Evolutionary conservation across 2,797 vertebrate species (phyloP), one percentile per base, ranked within the genome.

Genomic region (Pseudochirops cupreus): DNA sequence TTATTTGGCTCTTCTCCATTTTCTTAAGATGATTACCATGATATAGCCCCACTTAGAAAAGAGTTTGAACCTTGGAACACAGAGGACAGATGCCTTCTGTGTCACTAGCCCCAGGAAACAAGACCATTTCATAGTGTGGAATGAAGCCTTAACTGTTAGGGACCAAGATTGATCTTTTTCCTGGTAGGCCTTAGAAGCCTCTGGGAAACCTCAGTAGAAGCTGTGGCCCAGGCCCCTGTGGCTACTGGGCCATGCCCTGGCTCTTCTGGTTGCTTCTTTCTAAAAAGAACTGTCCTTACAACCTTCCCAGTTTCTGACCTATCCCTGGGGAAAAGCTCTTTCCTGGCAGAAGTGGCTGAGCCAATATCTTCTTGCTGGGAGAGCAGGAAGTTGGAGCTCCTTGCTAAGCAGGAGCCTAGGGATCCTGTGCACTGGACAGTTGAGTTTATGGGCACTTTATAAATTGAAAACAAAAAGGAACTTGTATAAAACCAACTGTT

Each of bases 1-100:
- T 98, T 96, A 9, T 96, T 96, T 33, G 53, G 24, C 92, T 97
- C 94, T 96, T 91, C 92, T 93, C 24, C 92, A 96, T 97, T 96
- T 58, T 96, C 50, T 16, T 97, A 96, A 95, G 57, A 91, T 97
- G 90, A 97, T 91, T 94, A 94, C 58, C 95, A 0, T 97, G 92
- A 90, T 93, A 92, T 95, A 59, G 96, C 95, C 82, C 59, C 93
- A 92, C 55, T 96, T 94, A 96, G 92, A 95, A 67, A 67, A 33
- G 56, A 67, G 92, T 56, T 97, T 96, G 56, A 54, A 14, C 94
- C 96, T 93, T 94, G 57, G 56, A 97, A 95, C 92, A 93, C 56
- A 57, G 91, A 90, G 87, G 29, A 52, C 0, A 14, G 93, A 97
- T 91, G 54, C 96, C 93, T 97, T 97, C 90, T 62, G 90, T 74